Evolutionary conservation across 2,113 vertebrate species (phyloP).

Genomic region (Sylvietta virens): DNA sequence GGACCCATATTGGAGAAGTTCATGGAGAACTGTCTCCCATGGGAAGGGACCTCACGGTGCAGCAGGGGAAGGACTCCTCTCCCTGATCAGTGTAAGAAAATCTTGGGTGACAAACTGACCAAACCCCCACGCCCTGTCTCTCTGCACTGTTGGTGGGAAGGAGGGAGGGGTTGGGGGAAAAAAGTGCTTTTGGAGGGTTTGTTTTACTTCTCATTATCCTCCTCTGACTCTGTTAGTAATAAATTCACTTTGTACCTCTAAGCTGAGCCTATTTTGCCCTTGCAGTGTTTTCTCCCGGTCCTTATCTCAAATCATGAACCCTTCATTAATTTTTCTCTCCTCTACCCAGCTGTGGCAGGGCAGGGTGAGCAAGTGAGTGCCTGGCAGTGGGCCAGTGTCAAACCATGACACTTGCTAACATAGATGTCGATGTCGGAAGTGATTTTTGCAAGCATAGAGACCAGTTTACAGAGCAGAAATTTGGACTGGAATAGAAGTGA

Average conservation of each 20-base stretch:
- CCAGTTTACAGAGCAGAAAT: neutral
- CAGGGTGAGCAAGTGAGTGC: neutral
- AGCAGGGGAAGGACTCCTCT: neutral
- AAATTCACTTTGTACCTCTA: neutral
- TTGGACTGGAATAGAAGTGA: neutral
- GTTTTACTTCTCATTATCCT: neutral
- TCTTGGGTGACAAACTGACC: accelerated
- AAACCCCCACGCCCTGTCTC: neutral
- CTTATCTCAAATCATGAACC: neutral
- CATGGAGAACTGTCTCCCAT: accelerated
- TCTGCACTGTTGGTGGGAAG: neutral
- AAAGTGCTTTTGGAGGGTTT: neutral
- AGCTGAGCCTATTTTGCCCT: neutral
- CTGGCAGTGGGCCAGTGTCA: neutral
- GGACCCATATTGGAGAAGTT: neutral
- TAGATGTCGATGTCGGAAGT: accelerated
- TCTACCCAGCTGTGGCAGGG: neutral
- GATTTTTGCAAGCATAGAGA: neutral
- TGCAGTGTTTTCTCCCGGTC: neutral
- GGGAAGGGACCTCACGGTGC: neutral
- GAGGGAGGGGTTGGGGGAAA: neutral
- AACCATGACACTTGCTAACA: neutral
- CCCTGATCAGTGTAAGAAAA: neutral
- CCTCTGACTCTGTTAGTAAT: neutral
- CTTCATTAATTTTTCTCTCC: neutral